Percentiles rank a stretch among this genome's conserved stretches.
Evolutionary conservation across 2,888 invertebrate genomes (phyloP).

Genomic region (Escarpia spicata): DNA sequence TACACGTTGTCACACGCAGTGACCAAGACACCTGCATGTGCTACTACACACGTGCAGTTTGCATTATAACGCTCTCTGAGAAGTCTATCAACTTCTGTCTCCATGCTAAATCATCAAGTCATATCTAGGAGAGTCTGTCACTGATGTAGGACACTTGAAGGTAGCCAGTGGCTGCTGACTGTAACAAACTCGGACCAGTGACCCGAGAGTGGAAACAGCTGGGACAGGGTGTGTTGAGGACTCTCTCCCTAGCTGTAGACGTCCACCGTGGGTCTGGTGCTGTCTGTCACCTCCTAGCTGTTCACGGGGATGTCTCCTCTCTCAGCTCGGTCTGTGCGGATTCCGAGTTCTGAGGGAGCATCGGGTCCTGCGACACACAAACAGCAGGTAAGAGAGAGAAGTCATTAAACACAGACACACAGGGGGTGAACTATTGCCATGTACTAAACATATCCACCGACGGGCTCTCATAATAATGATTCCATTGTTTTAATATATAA

Average conservation of each 20-base stretch:
- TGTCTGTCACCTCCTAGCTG: neutral
- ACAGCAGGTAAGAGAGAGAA: neutral
- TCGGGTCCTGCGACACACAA: neutral
- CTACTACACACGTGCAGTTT: neutral
- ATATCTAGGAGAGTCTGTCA: neutral
- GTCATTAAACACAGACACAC: neutral
- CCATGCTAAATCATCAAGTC: neutral
- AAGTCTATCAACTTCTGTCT: neutral
- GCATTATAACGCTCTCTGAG: neutral
- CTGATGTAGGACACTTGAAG: neutral
- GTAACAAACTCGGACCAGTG: neutral
- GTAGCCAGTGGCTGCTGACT: neutral
- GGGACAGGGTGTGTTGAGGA: too few relatives aligned
- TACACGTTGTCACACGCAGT: neutral
- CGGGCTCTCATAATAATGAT: neutral
- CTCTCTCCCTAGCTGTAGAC: neutral
- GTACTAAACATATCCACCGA: neutral
- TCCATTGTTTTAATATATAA: too few relatives aligned
- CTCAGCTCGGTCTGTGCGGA: neutral
- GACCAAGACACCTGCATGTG: neutral
- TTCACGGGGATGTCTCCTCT: constrained; percentile 11
- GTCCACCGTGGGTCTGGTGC: neutral
- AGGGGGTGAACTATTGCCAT: neutral
- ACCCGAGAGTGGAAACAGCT: neutral
- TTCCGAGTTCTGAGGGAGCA: neutral